Conservation (phyloP, 1,140 invertebrate species). For the Cataglyphis hispanica region DNA sequence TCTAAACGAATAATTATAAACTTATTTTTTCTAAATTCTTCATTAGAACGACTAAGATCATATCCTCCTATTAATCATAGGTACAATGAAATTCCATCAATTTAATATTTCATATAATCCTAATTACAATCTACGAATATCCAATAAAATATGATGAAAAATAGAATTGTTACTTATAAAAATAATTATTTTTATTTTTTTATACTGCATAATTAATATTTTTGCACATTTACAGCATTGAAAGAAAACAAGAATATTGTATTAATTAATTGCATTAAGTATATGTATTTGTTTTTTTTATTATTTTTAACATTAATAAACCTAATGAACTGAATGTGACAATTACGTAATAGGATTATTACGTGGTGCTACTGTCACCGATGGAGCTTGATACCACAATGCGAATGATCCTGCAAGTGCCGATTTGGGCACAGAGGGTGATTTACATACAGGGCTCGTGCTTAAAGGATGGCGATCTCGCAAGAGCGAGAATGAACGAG, state of each 20-base stretch:
- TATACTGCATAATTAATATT: not conserved
- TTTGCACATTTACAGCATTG: not conserved
- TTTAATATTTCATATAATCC: no score
- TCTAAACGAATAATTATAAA: no score
- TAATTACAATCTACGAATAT: no score
- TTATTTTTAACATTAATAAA: not conserved
- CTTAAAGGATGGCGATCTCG: conserved; percentile 97
- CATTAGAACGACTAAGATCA: no score
- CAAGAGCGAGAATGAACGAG: conserved; percentile 97
- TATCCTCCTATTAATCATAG: no score
- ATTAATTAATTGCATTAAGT: not conserved
- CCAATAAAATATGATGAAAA: no score
- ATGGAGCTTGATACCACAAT: conserved; percentile 99
- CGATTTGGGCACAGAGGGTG: conserved; percentile 98
- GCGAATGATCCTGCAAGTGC: conserved; percentile 98
- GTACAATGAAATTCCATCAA: no score
- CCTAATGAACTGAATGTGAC: not conserved
- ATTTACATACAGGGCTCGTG: conserved; percentile 99
- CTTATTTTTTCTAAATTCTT: no score
- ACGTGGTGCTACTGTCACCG: conserved; percentile 97
- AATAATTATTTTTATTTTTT: not conserved
- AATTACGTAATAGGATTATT: conserved; percentile 92
- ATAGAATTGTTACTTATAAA: not conserved
- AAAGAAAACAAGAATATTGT: not conserved
- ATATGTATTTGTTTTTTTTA: not conserved